Evolutionary conservation across 1,140 invertebrate species (phyloP), one percentile per base, ranked within the genome.

Genomic region (Drosophila leontia): DNA sequence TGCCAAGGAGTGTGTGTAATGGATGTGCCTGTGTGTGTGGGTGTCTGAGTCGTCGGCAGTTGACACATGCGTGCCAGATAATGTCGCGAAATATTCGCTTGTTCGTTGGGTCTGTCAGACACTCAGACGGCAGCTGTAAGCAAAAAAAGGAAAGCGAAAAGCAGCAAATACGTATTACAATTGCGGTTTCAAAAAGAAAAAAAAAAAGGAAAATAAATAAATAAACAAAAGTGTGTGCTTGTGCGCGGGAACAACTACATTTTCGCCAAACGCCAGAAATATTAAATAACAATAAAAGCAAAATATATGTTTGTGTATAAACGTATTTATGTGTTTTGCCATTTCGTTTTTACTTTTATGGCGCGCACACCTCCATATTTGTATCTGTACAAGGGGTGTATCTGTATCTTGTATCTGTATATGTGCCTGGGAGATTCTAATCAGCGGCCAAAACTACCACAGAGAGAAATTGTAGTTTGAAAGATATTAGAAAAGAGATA

Each of bases 11-110:
- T 34, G 39, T 39, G 47, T 55, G 55, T 42, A 23, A 44, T 41
- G 26, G 26, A 17, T 19, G 45, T 44, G 59, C 44, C 26, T 42
- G 32, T 12, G 39, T 7, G 35, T 39, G 47, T 64, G 58, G 55
- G 69, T 44, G 80, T 41, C 69, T 53, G 45, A 75, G 70, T 51
- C 62, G 69, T 68, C 80, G 80, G 68, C 75, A 62, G 85, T 90
- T 88, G 85, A 84, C 85, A 88, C 80, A 88, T 81, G 84, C 84
- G 85, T 84, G 77, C 68, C 81, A 50, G 85, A 88, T 88, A 87
- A 84, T 88, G 84, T 88, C 84, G 75, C 48, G 80, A 65, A 64
- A 59, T 61, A 45, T 79, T 79, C 48, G 57, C 44, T 61, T 64
- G 50, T 79, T 79, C 44, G 61, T 61, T 56, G 67, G 55, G 41